These are phyloP conservation scores for Puma concolor DNA, from an alignment of 2,113 vertebrate species.

Conservation along the genomic window DNA sequence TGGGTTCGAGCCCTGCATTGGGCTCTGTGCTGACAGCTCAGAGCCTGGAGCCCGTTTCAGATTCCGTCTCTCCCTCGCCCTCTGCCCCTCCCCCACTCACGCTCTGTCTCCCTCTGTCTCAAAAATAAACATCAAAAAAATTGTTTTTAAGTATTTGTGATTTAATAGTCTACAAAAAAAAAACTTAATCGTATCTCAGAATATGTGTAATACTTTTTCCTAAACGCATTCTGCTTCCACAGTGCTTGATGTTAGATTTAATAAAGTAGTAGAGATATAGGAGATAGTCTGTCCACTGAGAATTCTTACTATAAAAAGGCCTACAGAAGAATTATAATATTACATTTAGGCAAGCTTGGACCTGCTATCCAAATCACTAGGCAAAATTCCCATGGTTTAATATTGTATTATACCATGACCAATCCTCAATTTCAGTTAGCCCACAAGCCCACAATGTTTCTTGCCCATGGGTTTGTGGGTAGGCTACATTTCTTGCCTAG, in stretches of 20 bases:
- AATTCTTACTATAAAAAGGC: constrained; percentile 31
- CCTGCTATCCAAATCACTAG: neutral
- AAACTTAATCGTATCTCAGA: constrained; percentile 31
- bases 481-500: constrained; percentile 24
- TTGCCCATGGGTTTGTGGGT: neutral
- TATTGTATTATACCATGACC: neutral
- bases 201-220: neutral
- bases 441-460: neutral
- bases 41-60: too few species aligned
- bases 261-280: neutral
- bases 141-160: neutral
- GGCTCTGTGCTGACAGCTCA: too few species aligned
- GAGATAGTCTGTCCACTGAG: neutral
- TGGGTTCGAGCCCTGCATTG: too few species aligned
- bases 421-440: neutral
- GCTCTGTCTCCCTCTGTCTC: too few species aligned
- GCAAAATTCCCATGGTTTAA: constrained; percentile 23
- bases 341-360: constrained; percentile 19
- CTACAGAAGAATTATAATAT: neutral
- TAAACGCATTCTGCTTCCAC: constrained; percentile 27
- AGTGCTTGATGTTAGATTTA: constrained; percentile 8
- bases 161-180: constrained; percentile 16
- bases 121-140: too few species aligned
- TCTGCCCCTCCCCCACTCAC: too few species aligned
- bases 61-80: too few species aligned